phyloP scores from a whole-genome alignment of 2,113 vertebrate genomes.

The Ginglymostoma cirratum region DNA sequence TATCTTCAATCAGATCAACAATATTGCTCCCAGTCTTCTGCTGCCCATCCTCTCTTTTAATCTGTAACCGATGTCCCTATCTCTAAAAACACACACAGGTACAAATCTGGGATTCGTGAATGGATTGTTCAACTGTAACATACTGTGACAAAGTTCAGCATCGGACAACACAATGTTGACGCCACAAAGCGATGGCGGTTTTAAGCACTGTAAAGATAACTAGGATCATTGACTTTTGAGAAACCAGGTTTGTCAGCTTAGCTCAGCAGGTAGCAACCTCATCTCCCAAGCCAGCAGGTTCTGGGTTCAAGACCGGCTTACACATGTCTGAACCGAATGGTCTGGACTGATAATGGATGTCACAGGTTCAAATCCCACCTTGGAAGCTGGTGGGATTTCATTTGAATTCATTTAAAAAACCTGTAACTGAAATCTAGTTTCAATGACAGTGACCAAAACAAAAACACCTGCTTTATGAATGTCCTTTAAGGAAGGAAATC shows the following conservation, averaged over 20 bases:
- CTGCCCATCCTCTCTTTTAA: not conserved
- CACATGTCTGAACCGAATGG: no score
- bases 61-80: not conserved
- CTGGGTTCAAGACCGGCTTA: not conserved
- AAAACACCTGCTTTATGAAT: not conserved
- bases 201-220: not conserved
- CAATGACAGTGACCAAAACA: not conserved
- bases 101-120: not conserved
- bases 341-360: no score
- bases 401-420: no score
- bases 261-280: not conserved
- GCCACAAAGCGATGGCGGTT: not conserved
- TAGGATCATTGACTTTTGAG: not conserved
- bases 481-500: not conserved
- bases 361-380: no score
- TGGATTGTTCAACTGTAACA: not conserved
- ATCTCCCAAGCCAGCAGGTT: not conserved
- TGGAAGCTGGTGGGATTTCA: no score
- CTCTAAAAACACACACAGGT: not conserved
- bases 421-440: no score
- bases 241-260: not conserved
- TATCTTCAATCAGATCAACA: not conserved
- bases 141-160: not conserved
- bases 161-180: not conserved
- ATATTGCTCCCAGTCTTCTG: not conserved